Percentiles rank a stretch among this genome's conserved stretches.
Evolutionary conservation across 2,888 invertebrate species (phyloP).

Genomic region (Drymonia ruficornis): DNA sequence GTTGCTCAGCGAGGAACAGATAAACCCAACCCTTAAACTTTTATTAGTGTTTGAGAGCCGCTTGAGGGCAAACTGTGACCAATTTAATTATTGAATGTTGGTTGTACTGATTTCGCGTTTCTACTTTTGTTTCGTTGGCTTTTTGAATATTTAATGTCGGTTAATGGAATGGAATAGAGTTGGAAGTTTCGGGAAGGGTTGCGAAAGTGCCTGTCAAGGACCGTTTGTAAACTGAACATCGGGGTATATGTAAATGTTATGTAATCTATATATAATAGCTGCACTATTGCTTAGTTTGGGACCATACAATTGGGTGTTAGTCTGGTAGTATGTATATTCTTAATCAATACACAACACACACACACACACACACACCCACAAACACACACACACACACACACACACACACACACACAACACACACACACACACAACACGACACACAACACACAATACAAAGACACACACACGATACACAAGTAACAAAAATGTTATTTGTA

Average conservation of each 20-base stretch:
- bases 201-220: neutral
- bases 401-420: too few species aligned
- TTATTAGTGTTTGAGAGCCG: conserved; percentile 46
- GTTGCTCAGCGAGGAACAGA: conserved; percentile 17
- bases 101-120: conserved; percentile 2
- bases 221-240: conserved; percentile 1
- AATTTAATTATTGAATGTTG: conserved; percentile 16
- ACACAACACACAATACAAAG: too few species aligned
- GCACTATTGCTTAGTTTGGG: too few species aligned
- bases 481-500: too few species aligned
- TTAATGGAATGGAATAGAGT: conserved; percentile 4
- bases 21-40: conserved; percentile 41
- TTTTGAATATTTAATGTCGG: conserved; percentile 4
- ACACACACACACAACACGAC: too few species aligned
- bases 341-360: too few species aligned
- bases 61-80: neutral
- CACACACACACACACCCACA: too few species aligned
- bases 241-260: neutral
- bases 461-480: too few species aligned
- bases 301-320: too few species aligned
- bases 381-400: too few species aligned
- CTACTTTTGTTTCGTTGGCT: neutral
- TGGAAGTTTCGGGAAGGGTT: conserved; percentile 2
- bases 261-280: neutral
- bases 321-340: too few species aligned